These are phyloP conservation scores for Polyodon spathula DNA, from an alignment of 2,113 vertebrate genomes.

Conservation along the genomic window DNA sequence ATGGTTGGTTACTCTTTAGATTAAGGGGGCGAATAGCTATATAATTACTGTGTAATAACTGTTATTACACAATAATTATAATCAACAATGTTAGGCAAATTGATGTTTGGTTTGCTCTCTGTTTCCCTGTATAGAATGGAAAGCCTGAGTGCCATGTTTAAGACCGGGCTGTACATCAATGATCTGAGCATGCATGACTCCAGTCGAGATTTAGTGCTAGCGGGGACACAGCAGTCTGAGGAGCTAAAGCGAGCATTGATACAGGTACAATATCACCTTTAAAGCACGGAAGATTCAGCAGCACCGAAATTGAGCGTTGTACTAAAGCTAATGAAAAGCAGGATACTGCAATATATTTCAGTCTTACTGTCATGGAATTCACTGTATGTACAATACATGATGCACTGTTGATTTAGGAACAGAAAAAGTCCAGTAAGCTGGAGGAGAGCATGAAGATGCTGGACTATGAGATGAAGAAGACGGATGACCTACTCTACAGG, in stretches of 20 bases:
- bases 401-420: conserved; percentile 34
- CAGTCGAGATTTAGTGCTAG: conserved; percentile 58
- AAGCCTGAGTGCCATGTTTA: conserved; percentile 58
- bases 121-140: conserved; percentile 47
- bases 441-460: conserved; percentile 66
- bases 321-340: no score
- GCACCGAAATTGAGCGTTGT: no score
- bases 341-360: no score
- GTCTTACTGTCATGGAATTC: background rate
- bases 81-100: no score
- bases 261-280: conserved; percentile 39
- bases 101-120: no score
- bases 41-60: no score
- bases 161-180: conserved; percentile 58
- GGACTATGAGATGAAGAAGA: conserved; percentile 67
- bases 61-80: no score
- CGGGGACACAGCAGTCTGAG: conserved; percentile 56
- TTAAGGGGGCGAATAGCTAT: no score
- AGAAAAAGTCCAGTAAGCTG: conserved; percentile 58
- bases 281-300: background rate
- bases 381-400: background rate
- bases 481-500: conserved; percentile 59
- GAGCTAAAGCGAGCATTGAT: conserved; percentile 61
- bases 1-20: no score
- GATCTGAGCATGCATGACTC: conserved; percentile 65